Evolutionary conservation across 92 coral and sea anemone genomes (phyloP).

Genomic region (Phenganax subtilis): DNA sequence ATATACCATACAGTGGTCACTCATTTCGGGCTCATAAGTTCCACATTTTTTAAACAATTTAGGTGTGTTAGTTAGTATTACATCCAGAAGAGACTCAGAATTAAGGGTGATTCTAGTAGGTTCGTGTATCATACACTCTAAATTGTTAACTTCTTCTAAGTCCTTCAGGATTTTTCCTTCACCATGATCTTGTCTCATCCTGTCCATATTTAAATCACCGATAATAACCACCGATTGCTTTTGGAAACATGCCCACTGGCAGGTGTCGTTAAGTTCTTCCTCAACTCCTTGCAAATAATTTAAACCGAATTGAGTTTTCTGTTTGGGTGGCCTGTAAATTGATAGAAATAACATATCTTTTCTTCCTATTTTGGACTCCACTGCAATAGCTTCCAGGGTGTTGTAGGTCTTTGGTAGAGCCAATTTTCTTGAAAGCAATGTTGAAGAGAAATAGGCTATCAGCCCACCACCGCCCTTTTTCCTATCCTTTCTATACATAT

Average conservation of each 20-base stretch:
- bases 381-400: slow-evolving; percentile 44
- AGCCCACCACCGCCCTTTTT: slow-evolving; percentile 46
- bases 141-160: slow-evolving; percentile 39
- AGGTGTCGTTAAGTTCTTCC: slow-evolving; percentile 34
- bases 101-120: slow-evolving; percentile 45
- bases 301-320: slow-evolving; percentile 19
- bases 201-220: slow-evolving; percentile 49
- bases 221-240: slow-evolving; percentile 7
- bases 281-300: slow-evolving; percentile 33
- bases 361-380: slow-evolving; percentile 39
- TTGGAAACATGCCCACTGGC: slow-evolving; percentile 34
- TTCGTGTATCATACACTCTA: slow-evolving; percentile 52
- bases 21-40: slow-evolving; percentile 50
- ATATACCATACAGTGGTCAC: slow-evolving; percentile 53
- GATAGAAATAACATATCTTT: slow-evolving; percentile 23
- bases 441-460: slow-evolving; percentile 41
- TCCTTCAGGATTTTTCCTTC: slow-evolving; percentile 45
- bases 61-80: slow-evolving; percentile 30
- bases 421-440: slow-evolving; percentile 38
- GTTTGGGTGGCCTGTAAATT: slow-evolving; percentile 34
- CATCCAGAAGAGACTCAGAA: slow-evolving; percentile 32
- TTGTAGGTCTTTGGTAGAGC: slow-evolving; percentile 47
- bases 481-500: slow-evolving; percentile 44
- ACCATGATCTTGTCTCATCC: slow-evolving; percentile 22
- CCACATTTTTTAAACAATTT: slow-evolving; percentile 51